Conservation (phyloP, 2,113 vertebrate species). For the Halcyon senegalensis region DNA sequence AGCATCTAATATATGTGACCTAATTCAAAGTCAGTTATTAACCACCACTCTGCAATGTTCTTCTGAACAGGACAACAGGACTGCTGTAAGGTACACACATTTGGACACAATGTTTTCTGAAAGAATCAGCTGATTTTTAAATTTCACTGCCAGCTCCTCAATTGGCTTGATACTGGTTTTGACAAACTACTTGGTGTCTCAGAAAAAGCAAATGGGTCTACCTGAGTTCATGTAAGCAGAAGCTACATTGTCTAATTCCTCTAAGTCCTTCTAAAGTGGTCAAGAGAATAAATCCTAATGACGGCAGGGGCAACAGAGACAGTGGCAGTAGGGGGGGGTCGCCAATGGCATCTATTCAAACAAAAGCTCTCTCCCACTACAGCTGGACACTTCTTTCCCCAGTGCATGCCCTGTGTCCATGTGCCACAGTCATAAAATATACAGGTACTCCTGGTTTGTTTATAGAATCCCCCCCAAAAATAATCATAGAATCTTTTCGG, state of each 20-base stretch:
- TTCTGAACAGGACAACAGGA: not conserved
- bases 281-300: not conserved
- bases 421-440: not conserved
- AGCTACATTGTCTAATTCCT: not conserved
- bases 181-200: not conserved
- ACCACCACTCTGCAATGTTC: not conserved
- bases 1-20: not conserved
- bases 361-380: not conserved
- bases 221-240: not conserved
- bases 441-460: not conserved
- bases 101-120: not conserved
- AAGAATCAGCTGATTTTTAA: not conserved
- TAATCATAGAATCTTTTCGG: not conserved
- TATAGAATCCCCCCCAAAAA: not conserved
- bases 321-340: not conserved
- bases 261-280: not conserved
- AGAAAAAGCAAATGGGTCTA: not conserved
- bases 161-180: not conserved
- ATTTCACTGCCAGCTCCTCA: not conserved
- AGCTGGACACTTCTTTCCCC: not conserved
- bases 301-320: not conserved
- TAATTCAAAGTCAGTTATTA: not conserved
- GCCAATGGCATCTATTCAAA: not conserved
- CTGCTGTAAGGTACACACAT: not conserved
- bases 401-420: not conserved